Conservation (phyloP, 2,113 vertebrate species). For the Axis porcinus region DNA sequence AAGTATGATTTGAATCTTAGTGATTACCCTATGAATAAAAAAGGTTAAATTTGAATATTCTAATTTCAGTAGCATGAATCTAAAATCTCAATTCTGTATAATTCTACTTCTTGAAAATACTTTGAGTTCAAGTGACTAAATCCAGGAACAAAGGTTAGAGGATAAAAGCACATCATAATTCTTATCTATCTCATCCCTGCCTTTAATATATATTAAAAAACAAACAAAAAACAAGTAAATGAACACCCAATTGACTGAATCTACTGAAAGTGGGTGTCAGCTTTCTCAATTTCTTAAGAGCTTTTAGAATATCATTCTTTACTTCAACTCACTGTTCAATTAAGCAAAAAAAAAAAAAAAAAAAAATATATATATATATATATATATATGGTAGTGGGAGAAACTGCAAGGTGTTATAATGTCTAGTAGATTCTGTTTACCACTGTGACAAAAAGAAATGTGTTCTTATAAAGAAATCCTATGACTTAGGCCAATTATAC, state of each 20-base stretch:
- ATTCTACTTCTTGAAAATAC: neutral
- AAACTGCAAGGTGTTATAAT: neutral
- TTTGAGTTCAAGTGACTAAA: neutral
- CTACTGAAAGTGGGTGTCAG: neutral
- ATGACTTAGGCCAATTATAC: constrained; percentile 29
- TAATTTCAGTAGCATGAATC: neutral
- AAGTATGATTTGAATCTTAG: neutral
- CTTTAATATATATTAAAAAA: neutral
- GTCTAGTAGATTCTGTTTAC: constrained; percentile 9
- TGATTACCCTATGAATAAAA: neutral
- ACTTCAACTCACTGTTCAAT: neutral
- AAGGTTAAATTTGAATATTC: neutral
- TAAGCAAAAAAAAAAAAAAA: neutral
- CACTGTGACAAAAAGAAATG: constrained; percentile 20
- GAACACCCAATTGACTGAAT: neutral
- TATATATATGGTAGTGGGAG: neutral
- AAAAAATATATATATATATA: too few species aligned
- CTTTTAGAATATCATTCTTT: neutral
- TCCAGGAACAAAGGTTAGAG: neutral
- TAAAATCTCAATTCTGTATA: neutral
- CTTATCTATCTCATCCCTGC: neutral
- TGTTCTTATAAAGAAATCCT: neutral
- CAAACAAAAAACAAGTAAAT: neutral
- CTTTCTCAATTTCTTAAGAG: neutral
- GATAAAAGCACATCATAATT: neutral